A percentile compares a stretch with the other conserved stretches of the same genome.
These are phyloP conservation scores for Oryctes rhinoceros DNA, from an alignment of 1,140 invertebrate genomes.

Conservation along the genomic window DNA sequence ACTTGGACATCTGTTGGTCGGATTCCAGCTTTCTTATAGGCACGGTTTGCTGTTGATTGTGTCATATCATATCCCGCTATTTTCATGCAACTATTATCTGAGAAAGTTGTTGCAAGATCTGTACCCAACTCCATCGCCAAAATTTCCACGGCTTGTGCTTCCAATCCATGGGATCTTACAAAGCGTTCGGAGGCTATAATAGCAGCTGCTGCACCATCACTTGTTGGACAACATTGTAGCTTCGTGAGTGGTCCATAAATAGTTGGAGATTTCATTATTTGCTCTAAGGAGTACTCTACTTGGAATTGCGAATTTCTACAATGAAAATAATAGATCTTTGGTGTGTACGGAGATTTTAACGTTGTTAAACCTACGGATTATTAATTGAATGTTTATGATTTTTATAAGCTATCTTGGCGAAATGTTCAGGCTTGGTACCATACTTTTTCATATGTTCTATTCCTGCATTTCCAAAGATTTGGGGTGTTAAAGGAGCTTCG, in stretches of 20 bases:
- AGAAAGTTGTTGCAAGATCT: constrained; percentile 87
- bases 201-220: constrained; percentile 93
- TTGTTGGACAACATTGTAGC: constrained; percentile 96
- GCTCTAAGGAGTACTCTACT: constrained; percentile 87
- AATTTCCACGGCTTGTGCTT: constrained; percentile 92
- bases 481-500: constrained; percentile 85
- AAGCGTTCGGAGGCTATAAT: constrained; percentile 92
- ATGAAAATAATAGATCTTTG: background rate
- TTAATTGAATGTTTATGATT: constrained; percentile 97
- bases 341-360: background rate
- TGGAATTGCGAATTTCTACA: constrained; percentile 88
- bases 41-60: constrained; percentile 78
- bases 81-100: constrained; percentile 87
- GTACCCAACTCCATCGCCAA: constrained; percentile 96
- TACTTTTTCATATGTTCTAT: constrained; percentile 98
- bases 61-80: constrained; percentile 97
- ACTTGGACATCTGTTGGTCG: constrained; percentile 89
- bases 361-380: constrained; percentile 78
- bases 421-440: constrained; percentile 90
- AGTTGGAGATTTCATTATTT: constrained; percentile 85
- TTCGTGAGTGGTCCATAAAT: constrained; percentile 93
- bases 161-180: constrained; percentile 81
- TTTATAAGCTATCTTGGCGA: constrained; percentile 97
- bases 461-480: constrained; percentile 97
- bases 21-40: constrained; percentile 82